phyloP scores from a whole-genome alignment of 2,797 vertebrate species.

The Enteromius trimaculatus region DNA sequence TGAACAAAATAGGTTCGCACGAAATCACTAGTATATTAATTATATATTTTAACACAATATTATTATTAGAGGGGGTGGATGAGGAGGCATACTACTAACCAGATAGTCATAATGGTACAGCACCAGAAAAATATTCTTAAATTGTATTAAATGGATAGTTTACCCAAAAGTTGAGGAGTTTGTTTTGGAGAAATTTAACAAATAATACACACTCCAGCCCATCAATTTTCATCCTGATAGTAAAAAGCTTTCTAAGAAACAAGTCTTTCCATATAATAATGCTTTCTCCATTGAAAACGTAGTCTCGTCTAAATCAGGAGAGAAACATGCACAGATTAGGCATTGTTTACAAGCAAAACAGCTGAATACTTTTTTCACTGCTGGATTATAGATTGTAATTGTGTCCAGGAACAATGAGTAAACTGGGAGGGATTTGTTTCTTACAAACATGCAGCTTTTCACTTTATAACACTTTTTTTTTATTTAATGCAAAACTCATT shows the following conservation, averaged over 20 bases:
- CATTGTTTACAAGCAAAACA: background rate
- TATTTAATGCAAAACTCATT: no score
- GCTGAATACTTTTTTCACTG: background rate
- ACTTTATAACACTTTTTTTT: no score
- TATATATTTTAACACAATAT: background rate
- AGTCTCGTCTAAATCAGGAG: background rate
- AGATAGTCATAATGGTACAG: background rate
- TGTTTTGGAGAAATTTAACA: background rate
- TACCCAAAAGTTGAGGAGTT: background rate
- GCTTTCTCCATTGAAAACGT: background rate
- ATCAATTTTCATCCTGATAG: background rate
- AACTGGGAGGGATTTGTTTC: no score
- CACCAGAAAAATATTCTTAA: slow-evolving; percentile 28
- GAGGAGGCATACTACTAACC: background rate
- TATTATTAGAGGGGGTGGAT: background rate
- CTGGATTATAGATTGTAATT: background rate
- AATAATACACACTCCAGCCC: background rate
- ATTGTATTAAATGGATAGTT: background rate
- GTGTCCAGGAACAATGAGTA: background rate
- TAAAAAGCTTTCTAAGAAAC: background rate
- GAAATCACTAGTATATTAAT: background rate
- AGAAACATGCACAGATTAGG: background rate
- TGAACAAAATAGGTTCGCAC: slow-evolving; percentile 29
- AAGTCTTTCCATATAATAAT: background rate
- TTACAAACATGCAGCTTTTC: no score